Conservation (phyloP, 1,140 invertebrate genomes). For the Drosophila parabipectinata region DNA sequence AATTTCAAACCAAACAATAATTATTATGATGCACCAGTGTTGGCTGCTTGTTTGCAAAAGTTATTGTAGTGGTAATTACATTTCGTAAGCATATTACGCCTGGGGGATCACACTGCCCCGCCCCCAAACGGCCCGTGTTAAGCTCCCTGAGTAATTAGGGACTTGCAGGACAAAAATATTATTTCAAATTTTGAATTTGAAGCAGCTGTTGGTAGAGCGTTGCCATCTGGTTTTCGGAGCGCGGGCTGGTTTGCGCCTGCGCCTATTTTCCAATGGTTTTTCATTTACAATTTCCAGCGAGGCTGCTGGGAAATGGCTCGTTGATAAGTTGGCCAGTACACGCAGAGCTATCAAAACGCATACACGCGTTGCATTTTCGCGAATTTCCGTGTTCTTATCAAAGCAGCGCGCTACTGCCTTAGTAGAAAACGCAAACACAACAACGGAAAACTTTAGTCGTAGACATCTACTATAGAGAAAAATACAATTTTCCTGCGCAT, state of each 20-base stretch:
- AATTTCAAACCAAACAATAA: constrained; percentile 67
- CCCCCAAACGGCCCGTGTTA: not conserved
- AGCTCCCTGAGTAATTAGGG: not conserved
- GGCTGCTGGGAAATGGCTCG: constrained; percentile 37
- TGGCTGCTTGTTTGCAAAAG: constrained; percentile 17
- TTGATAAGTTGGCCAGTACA: constrained; percentile 55
- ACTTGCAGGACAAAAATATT: not conserved
- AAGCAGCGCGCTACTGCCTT: not conserved
- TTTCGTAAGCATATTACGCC: constrained; percentile 61
- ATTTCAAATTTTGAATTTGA: constrained; percentile 47
- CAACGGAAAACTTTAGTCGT: not conserved
- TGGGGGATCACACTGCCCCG: constrained; percentile 31
- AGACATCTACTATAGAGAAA: not conserved
- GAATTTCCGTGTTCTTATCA: constrained; percentile 10
- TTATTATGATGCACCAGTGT: constrained; percentile 35
- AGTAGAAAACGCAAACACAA: not conserved
- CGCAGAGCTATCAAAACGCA: constrained; percentile 72
- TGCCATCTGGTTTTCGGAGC: constrained; percentile 50
- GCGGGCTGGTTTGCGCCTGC: constrained; percentile 51
- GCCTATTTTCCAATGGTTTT: constrained; percentile 46
- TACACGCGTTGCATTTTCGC: constrained; percentile 23
- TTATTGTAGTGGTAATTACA: constrained; percentile 68
- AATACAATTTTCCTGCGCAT: not conserved
- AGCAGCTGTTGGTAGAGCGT: constrained; percentile 57
- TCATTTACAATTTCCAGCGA: constrained; percentile 46